Percentiles rank a stretch among this genome's conserved stretches.
Evolutionary conservation across 2,888 invertebrate genomes (phyloP).

Genomic region (Osedax frankpressi): DNA sequence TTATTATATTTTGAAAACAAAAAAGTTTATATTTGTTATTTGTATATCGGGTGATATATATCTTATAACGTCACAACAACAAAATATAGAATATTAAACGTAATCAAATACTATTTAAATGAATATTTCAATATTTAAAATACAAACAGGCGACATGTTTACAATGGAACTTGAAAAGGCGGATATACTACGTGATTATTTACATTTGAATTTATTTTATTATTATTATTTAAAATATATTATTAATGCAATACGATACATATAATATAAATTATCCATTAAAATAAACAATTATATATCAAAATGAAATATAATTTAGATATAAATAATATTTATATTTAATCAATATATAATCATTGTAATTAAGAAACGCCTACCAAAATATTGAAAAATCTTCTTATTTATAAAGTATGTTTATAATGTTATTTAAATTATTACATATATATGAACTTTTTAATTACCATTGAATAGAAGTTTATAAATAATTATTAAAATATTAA

Average conservation of each 20-base stretch:
- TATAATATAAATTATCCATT: neutral
- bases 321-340: no score
- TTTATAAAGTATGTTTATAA: neutral
- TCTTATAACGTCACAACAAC: no score
- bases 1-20: no score
- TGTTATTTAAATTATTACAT: no score
- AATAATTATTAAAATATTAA: no score
- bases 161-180: neutral
- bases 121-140: neutral
- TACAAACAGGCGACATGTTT: neutral
- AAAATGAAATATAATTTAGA: no score
- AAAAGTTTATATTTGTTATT: no score
- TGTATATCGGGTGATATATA: no score
- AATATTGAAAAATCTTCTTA: neutral
- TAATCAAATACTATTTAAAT: neutral
- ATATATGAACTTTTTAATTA: no score
- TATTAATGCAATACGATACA: neutral
- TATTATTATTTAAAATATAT: neutral
- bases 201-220: neutral
- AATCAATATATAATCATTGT: no score
- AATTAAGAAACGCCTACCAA: neutral
- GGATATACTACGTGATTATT: neutral
- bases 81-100: neutral
- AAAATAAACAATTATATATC: no score
- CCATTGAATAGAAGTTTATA: no score